Percentiles rank a stretch among this genome's conserved stretches.
Conservation (phyloP, 2,888 invertebrate genomes). For the Rutpela maculata region DNA sequence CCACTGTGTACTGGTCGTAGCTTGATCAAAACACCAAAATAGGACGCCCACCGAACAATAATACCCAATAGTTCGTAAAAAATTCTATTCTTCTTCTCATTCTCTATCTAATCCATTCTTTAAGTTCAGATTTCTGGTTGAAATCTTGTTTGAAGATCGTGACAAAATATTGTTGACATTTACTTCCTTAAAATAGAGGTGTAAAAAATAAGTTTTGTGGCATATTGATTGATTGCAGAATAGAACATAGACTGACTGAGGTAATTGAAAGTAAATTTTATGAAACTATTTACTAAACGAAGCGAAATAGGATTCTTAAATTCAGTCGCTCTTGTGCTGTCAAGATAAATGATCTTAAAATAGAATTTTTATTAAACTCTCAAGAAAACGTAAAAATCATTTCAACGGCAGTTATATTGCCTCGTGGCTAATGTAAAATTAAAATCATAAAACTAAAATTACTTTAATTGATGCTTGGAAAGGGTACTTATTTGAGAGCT, state of each 20-base stretch:
- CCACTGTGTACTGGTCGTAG: too few species aligned
- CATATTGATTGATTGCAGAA: neutral
- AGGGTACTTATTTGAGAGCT: neutral
- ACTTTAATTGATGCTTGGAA: neutral
- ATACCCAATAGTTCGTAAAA: too few species aligned
- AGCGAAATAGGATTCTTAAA: neutral
- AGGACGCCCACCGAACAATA: too few species aligned
- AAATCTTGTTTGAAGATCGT: too few species aligned
- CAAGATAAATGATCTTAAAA: slow-evolving; percentile 11
- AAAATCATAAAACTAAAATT: neutral
- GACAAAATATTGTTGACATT: neutral
- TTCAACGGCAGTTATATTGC: neutral
- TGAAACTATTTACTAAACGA: neutral
- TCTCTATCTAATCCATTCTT: too few species aligned
- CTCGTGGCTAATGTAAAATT: neutral
- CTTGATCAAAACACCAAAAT: too few species aligned
- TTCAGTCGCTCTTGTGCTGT: slow-evolving; percentile 5
- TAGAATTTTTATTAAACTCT: slow-evolving; percentile 23
- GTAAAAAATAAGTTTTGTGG: neutral
- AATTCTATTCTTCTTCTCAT: too few species aligned
- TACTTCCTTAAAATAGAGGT: neutral
- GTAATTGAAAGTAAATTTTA: neutral
- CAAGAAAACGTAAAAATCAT: slow-evolving; percentile 17
- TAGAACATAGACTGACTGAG: neutral
- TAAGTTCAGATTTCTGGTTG: too few species aligned